These are phyloP conservation scores for Babyrousa celebensis DNA, from an alignment of 2,797 vertebrate genomes.

Conservation along the genomic window DNA sequence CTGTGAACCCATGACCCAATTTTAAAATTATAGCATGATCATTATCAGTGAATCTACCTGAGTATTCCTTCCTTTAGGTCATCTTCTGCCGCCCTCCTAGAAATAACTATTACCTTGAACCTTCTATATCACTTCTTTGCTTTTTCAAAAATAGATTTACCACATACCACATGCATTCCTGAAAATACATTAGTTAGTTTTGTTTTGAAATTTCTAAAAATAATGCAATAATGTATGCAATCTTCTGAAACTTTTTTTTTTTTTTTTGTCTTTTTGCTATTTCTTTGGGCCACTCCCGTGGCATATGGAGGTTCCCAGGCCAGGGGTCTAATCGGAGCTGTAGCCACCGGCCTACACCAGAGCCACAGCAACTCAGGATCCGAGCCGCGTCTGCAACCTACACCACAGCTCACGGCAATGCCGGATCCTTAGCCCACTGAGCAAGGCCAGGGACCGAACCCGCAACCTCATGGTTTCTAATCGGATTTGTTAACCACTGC, in stretches of 20 bases:
- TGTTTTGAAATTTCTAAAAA: not conserved
- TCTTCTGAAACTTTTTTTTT: not conserved
- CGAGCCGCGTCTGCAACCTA: no score
- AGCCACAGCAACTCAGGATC: no score
- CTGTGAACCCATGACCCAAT: not conserved
- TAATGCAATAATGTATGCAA: not conserved
- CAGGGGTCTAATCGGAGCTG: no score
- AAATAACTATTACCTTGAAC: not conserved
- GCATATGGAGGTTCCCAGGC: no score
- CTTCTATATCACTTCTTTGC: not conserved
- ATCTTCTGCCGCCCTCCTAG: not conserved
- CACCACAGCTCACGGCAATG: no score
- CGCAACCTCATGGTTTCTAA: no score
- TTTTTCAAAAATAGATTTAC: not conserved
- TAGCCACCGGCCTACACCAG: no score
- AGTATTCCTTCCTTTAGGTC: not conserved
- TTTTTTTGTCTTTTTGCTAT: not conserved
- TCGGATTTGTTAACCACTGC: no score
- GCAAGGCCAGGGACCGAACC: no score
- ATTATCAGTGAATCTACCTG: not conserved
- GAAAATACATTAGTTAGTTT: not conserved
- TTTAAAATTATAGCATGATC: not conserved
- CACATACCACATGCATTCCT: not conserved
- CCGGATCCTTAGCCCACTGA: no score
- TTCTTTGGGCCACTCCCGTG: no score